Conservation (phyloP, 2,113 vertebrate species). For the Rhegmatorhina hoffmannsi region DNA sequence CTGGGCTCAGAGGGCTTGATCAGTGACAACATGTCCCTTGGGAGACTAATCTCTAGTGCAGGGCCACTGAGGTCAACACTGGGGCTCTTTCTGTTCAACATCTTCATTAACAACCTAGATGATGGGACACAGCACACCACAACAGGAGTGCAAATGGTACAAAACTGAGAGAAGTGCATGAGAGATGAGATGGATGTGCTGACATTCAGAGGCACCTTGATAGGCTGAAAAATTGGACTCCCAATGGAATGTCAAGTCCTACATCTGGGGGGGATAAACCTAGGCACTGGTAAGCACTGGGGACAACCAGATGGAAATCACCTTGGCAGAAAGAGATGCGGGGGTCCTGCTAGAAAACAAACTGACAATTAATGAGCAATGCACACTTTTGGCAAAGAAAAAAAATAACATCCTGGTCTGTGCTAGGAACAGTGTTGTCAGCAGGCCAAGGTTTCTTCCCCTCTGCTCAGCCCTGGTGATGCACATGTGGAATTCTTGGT, state of each 20-base stretch:
- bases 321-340: neutral
- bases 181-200: neutral
- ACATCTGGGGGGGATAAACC: neutral
- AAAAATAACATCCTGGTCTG: neutral
- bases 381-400: neutral
- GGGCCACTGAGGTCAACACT: neutral
- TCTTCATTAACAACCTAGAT: neutral
- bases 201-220: neutral
- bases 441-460: neutral
- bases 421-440: neutral
- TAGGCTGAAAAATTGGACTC: neutral
- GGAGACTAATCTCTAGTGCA: neutral
- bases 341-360: neutral
- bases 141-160: neutral
- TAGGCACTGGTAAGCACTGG: rapidly evolving
- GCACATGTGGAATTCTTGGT: neutral
- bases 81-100: neutral
- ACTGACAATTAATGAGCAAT: neutral
- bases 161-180: neutral
- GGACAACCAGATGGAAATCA: neutral
- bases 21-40: neutral
- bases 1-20: neutral
- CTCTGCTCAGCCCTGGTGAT: neutral
- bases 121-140: neutral
- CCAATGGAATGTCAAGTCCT: neutral